phyloP scores from a whole-genome alignment of 2,888 invertebrate species.

The Orthosia cruda region DNA sequence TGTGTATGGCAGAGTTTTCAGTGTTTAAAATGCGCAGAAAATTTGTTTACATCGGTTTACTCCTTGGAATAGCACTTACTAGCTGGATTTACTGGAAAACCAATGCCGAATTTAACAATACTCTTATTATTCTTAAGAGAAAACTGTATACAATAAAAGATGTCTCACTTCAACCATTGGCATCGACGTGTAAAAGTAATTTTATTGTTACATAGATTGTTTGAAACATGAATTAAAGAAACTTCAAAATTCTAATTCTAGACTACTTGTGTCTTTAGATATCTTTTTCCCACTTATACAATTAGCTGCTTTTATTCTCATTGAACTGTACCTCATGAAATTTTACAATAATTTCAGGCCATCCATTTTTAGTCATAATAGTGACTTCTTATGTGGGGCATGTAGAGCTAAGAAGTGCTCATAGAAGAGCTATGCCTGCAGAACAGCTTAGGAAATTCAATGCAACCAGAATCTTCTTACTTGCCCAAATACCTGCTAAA shows the following conservation, averaged over 20 bases:
- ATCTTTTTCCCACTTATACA: neutral
- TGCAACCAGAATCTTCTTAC: conserved; percentile 93
- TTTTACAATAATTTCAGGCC: conserved; percentile 73
- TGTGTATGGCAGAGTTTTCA: neutral
- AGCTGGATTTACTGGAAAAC: conserved; percentile 83
- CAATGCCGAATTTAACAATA: conserved; percentile 73
- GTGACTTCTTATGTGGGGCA: conserved; percentile 96
- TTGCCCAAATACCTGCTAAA: conserved; percentile 92
- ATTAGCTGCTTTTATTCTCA: neutral
- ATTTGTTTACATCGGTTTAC: conserved; percentile 59
- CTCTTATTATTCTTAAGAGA: conserved; percentile 69
- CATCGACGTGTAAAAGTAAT: conserved; percentile 73
- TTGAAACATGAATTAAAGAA: neutral
- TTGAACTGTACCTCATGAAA: neutral
- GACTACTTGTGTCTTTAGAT: neutral
- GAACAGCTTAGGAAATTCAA: conserved; percentile 92
- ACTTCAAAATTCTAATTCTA: neutral
- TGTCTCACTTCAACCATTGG: conserved; percentile 72
- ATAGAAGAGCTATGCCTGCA: conserved; percentile 93
- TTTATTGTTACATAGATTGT: neutral
- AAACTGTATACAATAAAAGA: conserved; percentile 72
- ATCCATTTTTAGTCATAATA: conserved; percentile 87
- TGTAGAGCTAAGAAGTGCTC: conserved; percentile 93
- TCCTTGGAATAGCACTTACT: conserved; percentile 72
- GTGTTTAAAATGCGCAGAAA: conserved; percentile 49